These are phyloP conservation scores for Apamea epomidion DNA, from an alignment of 2,888 invertebrate species.

Conservation along the genomic window DNA sequence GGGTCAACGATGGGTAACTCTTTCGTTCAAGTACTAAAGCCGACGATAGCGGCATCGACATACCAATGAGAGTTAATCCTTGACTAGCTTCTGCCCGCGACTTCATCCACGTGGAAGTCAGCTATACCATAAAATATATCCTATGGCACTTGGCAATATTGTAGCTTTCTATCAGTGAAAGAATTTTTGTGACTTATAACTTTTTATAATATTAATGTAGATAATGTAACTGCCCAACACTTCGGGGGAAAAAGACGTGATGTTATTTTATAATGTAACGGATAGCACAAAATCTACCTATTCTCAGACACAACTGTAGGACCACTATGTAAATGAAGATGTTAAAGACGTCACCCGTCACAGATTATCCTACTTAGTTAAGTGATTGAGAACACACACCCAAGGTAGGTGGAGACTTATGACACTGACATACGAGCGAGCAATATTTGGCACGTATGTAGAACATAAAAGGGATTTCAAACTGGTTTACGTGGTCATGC, in stretches of 20 bases:
- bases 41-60: background rate
- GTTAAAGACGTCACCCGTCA: constrained; percentile 3
- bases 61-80: background rate
- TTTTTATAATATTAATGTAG: background rate
- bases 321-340: background rate
- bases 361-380: constrained; percentile 27
- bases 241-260: background rate
- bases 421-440: constrained; percentile 32
- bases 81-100: background rate
- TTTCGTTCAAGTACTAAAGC: constrained; percentile 15
- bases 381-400: constrained; percentile 8
- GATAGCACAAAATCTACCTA: background rate
- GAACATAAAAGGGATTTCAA: constrained; percentile 56
- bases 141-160: background rate
- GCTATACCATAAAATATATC: background rate
- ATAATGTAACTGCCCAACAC: background rate
- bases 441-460: constrained; percentile 42
- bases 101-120: background rate
- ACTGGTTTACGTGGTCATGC: constrained; percentile 58
- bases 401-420: background rate
- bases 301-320: background rate
- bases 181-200: background rate
- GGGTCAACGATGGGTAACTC: constrained; percentile 38
- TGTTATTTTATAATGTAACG: background rate
- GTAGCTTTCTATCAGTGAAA: background rate